Percentiles rank a stretch among this genome's conserved stretches.
Evolutionary conservation across 2,797 vertebrate species (phyloP).

Genomic region (Brotogeris chrysoptera): DNA sequence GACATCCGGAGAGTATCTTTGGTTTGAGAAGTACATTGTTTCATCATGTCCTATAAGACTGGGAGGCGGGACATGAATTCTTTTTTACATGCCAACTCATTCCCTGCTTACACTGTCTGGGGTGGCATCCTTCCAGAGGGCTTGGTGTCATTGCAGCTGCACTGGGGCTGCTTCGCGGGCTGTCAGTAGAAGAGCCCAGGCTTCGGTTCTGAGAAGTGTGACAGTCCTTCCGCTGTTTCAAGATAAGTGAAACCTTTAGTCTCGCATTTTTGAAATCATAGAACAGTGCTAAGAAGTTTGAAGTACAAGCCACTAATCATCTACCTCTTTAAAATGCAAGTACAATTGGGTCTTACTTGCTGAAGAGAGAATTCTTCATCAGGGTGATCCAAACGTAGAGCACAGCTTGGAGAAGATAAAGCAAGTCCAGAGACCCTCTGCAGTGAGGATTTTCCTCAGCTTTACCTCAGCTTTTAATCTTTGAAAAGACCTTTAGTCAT

Average conservation of each 20-base stretch:
- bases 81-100: not conserved
- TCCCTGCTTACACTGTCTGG: fast-evolving
- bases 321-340: not conserved
- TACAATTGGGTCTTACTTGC: fast-evolving
- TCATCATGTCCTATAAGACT: not conserved
- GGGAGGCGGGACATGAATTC: not conserved
- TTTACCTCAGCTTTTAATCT: not conserved
- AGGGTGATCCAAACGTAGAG: not conserved
- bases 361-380: not conserved
- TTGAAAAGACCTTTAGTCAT: not conserved
- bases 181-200: not conserved
- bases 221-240: not conserved
- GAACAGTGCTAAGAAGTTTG: not conserved
- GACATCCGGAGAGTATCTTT: not conserved
- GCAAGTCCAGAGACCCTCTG: not conserved
- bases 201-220: not conserved
- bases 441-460: not conserved
- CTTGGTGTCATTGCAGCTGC: not conserved
- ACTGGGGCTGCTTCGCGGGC: fast-evolving
- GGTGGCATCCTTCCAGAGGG: not conserved
- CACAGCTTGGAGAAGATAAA: not conserved
- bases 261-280: not conserved
- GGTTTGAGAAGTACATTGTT: not conserved
- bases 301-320: not conserved
- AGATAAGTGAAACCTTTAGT: not conserved